These are phyloP conservation scores for Neosalanx taihuensis DNA, from an alignment of 2,797 vertebrate genomes.

Conservation along the genomic window DNA sequence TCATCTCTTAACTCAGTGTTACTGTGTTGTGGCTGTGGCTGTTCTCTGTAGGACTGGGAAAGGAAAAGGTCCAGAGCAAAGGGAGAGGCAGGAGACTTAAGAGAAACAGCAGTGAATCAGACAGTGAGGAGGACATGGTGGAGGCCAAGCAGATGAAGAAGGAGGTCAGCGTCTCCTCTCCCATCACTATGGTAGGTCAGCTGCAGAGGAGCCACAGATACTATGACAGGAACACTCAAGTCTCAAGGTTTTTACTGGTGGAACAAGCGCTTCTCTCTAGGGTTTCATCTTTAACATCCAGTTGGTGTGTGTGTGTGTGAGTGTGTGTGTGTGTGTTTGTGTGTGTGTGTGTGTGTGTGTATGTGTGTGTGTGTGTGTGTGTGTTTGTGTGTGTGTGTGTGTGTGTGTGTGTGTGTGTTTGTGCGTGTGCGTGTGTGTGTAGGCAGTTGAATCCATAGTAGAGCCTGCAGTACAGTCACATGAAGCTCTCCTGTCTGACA, in stretches of 20 bases:
- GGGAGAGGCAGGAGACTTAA: conserved; percentile 49
- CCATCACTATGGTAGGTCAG: conserved; percentile 59
- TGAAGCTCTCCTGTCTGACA: neutral
- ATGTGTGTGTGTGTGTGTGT: neutral
- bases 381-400: neutral
- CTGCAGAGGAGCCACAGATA: too few relatives aligned
- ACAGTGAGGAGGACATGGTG: conserved; percentile 18
- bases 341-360: neutral
- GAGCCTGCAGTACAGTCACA: conserved; percentile 13
- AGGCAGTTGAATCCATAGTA: conserved; percentile 21
- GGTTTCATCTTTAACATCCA: neutral
- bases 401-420: neutral
- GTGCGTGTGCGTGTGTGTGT: conserved; percentile 11
- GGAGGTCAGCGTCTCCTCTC: conserved; percentile 49
- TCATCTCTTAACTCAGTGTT: neutral
- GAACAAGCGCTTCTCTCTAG: too few relatives aligned
- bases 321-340: neutral
- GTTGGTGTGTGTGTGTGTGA: neutral
- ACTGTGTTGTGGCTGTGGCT: too few relatives aligned
- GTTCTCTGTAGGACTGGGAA: conserved; percentile 43
- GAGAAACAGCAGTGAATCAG: conserved; percentile 32
- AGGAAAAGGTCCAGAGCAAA: conserved; percentile 50
- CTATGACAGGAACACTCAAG: too few relatives aligned
- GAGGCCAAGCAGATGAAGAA: conserved; percentile 59
- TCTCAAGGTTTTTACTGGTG: too few relatives aligned